Conservation (phyloP, 1,140 invertebrate species). For the Drosophila dunni region DNA sequence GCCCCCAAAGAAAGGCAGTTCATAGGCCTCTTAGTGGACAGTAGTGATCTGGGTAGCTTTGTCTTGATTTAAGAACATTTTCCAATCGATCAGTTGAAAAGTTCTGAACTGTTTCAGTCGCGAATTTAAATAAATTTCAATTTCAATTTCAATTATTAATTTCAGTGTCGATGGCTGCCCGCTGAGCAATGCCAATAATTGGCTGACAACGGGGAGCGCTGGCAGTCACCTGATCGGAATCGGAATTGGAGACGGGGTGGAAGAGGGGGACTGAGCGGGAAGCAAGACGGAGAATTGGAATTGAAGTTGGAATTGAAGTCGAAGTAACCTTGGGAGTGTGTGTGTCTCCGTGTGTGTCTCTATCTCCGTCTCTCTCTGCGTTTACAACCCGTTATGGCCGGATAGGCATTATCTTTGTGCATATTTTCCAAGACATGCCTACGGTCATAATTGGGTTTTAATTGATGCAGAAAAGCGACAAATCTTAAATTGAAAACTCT, state of each 20-base stretch:
- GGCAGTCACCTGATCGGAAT: conserved; percentile 25
- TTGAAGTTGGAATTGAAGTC: conserved; percentile 8
- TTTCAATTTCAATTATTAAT: conserved; percentile 26
- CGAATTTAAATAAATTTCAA: conserved; percentile 29
- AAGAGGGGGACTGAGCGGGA: not conserved
- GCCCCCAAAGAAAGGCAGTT: too few relatives aligned
- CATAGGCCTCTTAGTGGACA: too few relatives aligned
- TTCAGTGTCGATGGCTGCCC: conserved; percentile 30
- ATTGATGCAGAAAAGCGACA: conserved; percentile 58
- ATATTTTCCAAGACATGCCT: conserved; percentile 64
- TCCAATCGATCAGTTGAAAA: too few relatives aligned
- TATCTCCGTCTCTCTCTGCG: conserved; percentile 15
- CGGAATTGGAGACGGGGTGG: conserved; percentile 15
- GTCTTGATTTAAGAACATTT: too few relatives aligned
- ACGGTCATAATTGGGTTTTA: conserved; percentile 71
- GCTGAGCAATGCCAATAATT: conserved; percentile 40
- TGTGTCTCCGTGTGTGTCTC: conserved; percentile 11
- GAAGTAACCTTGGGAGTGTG: conserved; percentile 56
- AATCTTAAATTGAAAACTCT: conserved; percentile 31
- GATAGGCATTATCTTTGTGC: conserved; percentile 59
- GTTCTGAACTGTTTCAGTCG: conserved; percentile 1
- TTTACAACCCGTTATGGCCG: conserved; percentile 65
- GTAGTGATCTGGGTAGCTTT: too few relatives aligned
- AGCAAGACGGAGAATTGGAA: conserved; percentile 1
- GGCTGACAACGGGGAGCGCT: conserved; percentile 50